Evolutionary conservation across 2,797 vertebrate species (phyloP).

Genomic region (Betta splendens): DNA sequence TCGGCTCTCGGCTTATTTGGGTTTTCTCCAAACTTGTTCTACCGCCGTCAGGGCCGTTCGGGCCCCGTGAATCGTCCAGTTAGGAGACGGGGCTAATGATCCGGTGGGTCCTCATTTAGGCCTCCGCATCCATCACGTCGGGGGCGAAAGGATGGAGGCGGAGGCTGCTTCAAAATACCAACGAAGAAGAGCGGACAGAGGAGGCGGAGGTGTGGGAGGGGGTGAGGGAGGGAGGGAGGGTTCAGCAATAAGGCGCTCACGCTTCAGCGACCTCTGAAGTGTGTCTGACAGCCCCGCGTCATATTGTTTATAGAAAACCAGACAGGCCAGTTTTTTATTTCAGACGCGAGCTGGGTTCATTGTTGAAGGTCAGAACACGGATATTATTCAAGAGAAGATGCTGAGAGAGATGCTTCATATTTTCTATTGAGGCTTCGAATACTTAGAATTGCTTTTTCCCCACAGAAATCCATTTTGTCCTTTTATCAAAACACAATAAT

Average conservation of each 20-base stretch:
- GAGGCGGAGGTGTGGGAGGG: not conserved
- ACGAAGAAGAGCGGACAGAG: slow-evolving; percentile 14
- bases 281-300: slow-evolving; percentile 17
- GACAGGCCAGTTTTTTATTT: not conserved
- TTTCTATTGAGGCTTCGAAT: no score
- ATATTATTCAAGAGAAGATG: no score
- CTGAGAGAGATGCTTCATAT: no score
- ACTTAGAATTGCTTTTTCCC: no score
- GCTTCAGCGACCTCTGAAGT: slow-evolving; percentile 30
- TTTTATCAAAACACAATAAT: no score
- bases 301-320: slow-evolving; percentile 11
- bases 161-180: not conserved
- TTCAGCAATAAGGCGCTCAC: not conserved
- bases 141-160: slow-evolving; percentile 9
- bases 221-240: not conserved
- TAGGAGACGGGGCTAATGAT: slow-evolving; percentile 46
- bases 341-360: not conserved
- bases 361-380: not conserved
- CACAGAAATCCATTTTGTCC: no score
- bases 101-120: slow-evolving; percentile 10
- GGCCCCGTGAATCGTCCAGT: slow-evolving; percentile 32
- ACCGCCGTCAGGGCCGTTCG: slow-evolving; percentile 24
- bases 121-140: slow-evolving; percentile 33
- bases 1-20: slow-evolving; percentile 1
- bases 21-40: slow-evolving; percentile 10